phyloP scores from a whole-genome alignment of 2,113 vertebrate species.

The Tychaedon coryphoeus region DNA sequence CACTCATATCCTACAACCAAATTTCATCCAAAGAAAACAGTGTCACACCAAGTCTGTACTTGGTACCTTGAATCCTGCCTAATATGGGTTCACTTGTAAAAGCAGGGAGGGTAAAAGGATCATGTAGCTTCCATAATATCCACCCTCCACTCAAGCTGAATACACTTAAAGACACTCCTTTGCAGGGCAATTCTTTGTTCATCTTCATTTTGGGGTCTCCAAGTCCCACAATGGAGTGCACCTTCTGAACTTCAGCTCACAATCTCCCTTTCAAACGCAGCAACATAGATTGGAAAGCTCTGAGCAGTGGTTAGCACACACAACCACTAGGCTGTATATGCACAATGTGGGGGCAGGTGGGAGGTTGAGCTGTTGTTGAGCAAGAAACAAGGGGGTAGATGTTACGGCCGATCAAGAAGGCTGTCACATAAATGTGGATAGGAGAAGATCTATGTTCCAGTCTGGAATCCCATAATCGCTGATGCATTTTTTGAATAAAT shows the following conservation, averaged over 20 bases:
- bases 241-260: not conserved
- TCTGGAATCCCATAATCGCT: not conserved
- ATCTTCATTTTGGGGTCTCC: not conserved
- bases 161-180: not conserved
- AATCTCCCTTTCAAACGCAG: not conserved
- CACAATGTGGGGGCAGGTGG: accelerated
- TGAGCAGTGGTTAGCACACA: not conserved
- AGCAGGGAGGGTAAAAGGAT: not conserved
- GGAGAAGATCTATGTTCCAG: not conserved
- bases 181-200: not conserved
- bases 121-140: not conserved
- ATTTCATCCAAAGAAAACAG: not conserved
- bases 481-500: not conserved
- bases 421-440: not conserved
- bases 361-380: not conserved
- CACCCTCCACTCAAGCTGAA: not conserved
- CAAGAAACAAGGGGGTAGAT: not conserved
- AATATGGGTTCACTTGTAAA: not conserved
- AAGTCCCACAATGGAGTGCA: not conserved
- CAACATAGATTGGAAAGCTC: not conserved
- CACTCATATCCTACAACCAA: not conserved
- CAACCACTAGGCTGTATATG: not conserved
- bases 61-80: not conserved
- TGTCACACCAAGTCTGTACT: not conserved
- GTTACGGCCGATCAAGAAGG: not conserved